phyloP scores from a whole-genome alignment of 2,888 invertebrate species.

The Cyclophora punctaria region DNA sequence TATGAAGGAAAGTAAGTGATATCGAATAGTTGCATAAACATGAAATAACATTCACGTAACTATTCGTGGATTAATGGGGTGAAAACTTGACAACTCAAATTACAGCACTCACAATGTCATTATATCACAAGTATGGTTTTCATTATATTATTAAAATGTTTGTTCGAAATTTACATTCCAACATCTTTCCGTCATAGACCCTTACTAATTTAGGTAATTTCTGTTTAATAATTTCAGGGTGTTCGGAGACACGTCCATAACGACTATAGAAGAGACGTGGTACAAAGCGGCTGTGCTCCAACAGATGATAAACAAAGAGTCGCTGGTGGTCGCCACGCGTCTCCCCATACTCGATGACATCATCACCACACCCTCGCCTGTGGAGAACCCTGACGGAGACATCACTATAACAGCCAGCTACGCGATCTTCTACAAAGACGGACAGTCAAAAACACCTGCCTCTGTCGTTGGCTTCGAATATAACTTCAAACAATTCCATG shows the following conservation, averaged over 20 bases:
- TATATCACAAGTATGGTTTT: not conserved
- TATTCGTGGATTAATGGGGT: no score
- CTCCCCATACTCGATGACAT: conserved; percentile 66
- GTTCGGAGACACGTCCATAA: conserved; percentile 83
- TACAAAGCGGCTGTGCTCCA: conserved; percentile 92
- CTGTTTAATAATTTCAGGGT: conserved; percentile 57
- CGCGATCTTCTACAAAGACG: conserved; percentile 88
- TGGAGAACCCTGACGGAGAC: conserved; percentile 61
- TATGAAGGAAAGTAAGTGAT: conserved; percentile 45
- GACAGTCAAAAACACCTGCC: conserved; percentile 85
- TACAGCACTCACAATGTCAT: not conserved
- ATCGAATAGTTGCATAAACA: not conserved
- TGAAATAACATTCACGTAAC: not conserved
- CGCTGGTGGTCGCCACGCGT: conserved; percentile 86
- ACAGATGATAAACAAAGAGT: conserved; percentile 83
- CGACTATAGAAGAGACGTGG: conserved; percentile 92
- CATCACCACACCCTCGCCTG: conserved; percentile 43
- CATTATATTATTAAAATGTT: not conserved
- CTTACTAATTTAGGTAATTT: not conserved
- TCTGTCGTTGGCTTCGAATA: conserved; percentile 93
- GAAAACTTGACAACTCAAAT: no score
- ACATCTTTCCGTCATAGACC: not conserved
- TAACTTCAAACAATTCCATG: conserved; percentile 80
- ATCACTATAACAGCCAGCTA: conserved; percentile 86
- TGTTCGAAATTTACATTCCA: no score